Evolutionary conservation across 2,113 vertebrate genomes (phyloP), one percentile per base, ranked within the genome.

Genomic region (Sinocyclocheilus maitianheensis): DNA sequence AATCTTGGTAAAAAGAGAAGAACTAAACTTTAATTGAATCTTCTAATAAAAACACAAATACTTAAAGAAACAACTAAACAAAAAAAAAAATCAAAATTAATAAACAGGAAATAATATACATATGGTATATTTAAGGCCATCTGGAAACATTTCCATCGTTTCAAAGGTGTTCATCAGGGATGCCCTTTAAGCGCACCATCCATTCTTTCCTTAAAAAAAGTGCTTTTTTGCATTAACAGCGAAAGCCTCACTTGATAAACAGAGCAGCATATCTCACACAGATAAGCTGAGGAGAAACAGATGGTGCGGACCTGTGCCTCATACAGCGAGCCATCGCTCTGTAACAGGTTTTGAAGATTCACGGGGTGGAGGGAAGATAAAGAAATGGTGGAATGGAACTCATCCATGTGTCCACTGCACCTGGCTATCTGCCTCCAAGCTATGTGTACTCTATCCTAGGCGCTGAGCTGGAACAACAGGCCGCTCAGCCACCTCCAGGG

Each of bases 381-480:
- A 74, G 51, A 84, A 46, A 67, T 34, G 51, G 53, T 62, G 24
- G 55, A 74, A 77, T 83, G 69, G 60, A 89, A 84, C 58, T 75
- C 30, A 87, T 85, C 86, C 83, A 58, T 53, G 53, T 86, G 72
- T 87, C 77, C 51, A 30, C 37, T 77, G 86, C 78, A 85, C 71
- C 78, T 71, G 72, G 72, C 53, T 83, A 87, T 87, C 82, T 81
- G 77, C 69, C 74, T 84, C 71, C 30, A 18, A 77, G 71, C 71
- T 69, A 77, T 78, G 48, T 76, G 65, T 62, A 46, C 85, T 72
- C 65, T 60, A 26, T 75, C 67, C 43, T 48, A 71, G 82, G 91
- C 88, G 87, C 89, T 84, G 58, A 87, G 83, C 89, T 85, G 86
- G 91, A 92, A 91, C 90, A 89, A 90, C 89, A 84, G 85, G 81